Percentiles rank a stretch among this genome's conserved stretches.
Conservation (phyloP, 2,113 vertebrate species). For the Danionella cerebrum region DNA sequence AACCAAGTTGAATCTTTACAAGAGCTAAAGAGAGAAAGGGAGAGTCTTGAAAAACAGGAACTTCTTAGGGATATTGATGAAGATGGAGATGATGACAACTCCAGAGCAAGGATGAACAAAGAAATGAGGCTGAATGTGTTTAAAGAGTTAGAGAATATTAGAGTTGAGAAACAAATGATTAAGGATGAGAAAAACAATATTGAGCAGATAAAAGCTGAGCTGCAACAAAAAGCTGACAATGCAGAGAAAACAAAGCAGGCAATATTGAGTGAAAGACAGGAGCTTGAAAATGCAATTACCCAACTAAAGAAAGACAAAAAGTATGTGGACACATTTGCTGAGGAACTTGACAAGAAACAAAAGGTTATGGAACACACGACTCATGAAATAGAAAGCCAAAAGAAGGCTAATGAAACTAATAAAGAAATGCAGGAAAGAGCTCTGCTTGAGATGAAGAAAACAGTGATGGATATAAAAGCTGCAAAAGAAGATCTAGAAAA, state of each 20-base stretch:
- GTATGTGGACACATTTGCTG: background rate
- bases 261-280: conserved; percentile 7
- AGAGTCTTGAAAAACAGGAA: background rate
- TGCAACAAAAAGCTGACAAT: background rate
- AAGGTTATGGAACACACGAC: background rate
- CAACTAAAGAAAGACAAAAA: conserved; percentile 6
- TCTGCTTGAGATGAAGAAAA: conserved; percentile 20
- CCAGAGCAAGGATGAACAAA: background rate
- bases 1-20: background rate
- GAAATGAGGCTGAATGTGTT: background rate
- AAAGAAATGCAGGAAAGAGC: background rate
- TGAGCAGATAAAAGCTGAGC: conserved; percentile 1
- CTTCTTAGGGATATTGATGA: background rate
- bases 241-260: conserved; percentile 21
- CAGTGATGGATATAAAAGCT: background rate
- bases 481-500: background rate
- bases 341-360: background rate
- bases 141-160: background rate
- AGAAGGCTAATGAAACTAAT: background rate
- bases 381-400: background rate
- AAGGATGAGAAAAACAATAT: background rate
- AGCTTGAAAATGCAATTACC: background rate
- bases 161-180: background rate
- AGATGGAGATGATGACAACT: background rate
- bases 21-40: background rate